A percentile compares a stretch with the other conserved stretches of the same genome.
Conservation (phyloP, 2,888 invertebrate genomes). For the Norana najaformis region DNA sequence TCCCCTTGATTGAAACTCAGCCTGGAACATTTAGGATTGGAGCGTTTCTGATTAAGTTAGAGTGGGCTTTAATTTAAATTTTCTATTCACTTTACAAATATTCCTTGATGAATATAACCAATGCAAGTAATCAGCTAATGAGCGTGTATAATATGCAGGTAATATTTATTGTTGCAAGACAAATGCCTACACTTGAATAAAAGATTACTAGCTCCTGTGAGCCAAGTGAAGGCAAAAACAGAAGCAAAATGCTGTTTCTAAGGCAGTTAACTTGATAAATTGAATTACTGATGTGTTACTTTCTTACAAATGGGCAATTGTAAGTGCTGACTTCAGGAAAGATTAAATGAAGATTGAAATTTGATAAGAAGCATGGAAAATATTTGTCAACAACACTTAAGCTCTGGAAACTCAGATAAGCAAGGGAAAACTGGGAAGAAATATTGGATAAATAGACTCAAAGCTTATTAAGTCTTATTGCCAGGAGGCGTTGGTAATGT, state of each 20-base stretch:
- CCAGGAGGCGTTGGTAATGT: neutral
- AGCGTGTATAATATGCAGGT: no score
- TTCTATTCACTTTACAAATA: no score
- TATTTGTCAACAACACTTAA: neutral
- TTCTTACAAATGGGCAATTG: neutral
- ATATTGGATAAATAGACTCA: neutral
- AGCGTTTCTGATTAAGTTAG: no score
- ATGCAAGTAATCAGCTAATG: no score
- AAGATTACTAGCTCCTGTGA: neutral
- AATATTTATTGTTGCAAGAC: no score
- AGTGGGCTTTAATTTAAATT: no score
- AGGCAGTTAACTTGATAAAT: neutral
- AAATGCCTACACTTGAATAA: neutral
- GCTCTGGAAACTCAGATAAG: neutral
- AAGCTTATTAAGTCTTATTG: constrained; percentile 13
- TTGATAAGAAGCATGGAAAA: neutral
- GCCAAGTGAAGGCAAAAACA: neutral
- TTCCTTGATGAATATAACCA: no score
- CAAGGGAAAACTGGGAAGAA: neutral
- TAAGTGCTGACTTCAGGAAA: neutral
- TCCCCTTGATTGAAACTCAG: no score
- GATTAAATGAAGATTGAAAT: neutral
- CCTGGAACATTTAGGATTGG: no score
- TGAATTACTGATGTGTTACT: neutral
- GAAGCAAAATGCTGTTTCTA: no score